Conservation (phyloP, 2,113 vertebrate genomes). For the Microtus pennsylvanicus region DNA sequence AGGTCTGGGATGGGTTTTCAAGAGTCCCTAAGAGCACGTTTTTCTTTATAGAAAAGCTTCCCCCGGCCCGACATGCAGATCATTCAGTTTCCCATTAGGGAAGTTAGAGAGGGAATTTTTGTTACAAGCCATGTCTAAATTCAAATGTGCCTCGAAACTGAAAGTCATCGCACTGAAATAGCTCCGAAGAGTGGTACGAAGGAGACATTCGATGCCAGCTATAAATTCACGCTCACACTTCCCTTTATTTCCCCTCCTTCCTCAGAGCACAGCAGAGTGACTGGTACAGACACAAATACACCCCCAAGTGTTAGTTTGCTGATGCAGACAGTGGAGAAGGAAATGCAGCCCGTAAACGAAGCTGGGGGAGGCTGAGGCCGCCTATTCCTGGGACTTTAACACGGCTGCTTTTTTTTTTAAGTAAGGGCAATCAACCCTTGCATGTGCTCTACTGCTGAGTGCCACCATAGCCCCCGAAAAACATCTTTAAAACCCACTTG, state of each 20-base stretch:
- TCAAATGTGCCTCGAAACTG: slow-evolving; percentile 44
- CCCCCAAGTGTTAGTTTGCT: neutral
- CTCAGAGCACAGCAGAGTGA: neutral
- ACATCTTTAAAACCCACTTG: neutral
- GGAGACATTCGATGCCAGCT: slow-evolving; percentile 45
- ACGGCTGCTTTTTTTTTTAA: neutral
- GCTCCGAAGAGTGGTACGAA: slow-evolving; percentile 29
- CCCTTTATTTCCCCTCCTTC: neutral
- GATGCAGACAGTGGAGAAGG: neutral
- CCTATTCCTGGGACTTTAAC: neutral
- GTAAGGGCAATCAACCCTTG: neutral
- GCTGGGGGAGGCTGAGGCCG: neutral
- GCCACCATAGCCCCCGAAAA: neutral
- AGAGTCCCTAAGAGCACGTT: neutral
- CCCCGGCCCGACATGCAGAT: neutral
- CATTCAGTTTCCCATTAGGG: neutral
- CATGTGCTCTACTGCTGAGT: neutral
- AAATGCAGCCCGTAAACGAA: neutral
- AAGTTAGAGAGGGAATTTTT: neutral
- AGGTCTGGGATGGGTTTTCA: neutral
- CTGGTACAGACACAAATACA: neutral
- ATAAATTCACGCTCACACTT: slow-evolving; percentile 6
- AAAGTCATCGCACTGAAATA: slow-evolving; percentile 62
- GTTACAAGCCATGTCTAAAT: neutral
- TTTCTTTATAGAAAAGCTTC: neutral